These are phyloP conservation scores for Bombus turneri DNA, from an alignment of 1,140 invertebrate species.

Conservation along the genomic window DNA sequence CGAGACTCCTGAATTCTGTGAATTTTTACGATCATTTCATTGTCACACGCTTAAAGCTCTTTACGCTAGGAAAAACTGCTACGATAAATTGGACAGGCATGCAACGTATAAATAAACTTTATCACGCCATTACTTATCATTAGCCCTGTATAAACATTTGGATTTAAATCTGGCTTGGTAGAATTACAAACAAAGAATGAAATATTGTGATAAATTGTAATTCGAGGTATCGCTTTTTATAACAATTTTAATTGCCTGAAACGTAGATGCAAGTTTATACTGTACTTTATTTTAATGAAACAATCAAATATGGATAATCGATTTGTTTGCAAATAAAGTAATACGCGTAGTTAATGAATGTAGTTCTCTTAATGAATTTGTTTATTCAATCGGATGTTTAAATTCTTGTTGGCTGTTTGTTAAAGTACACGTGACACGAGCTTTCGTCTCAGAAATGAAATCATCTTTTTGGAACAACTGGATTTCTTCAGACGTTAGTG, in stretches of 20 bases:
- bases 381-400: too few species aligned
- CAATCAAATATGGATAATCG: neutral
- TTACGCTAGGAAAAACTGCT: neutral
- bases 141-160: neutral
- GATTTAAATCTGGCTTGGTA: neutral
- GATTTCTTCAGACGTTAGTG: too few species aligned
- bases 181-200: neutral
- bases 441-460: too few species aligned
- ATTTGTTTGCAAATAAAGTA: neutral
- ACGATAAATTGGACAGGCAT: neutral
- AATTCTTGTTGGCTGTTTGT: too few species aligned
- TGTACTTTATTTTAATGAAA: too few species aligned
- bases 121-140: neutral
- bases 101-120: neutral
- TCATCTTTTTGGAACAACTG: too few species aligned
- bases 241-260: neutral
- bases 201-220: neutral
- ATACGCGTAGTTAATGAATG: too few species aligned
- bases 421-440: too few species aligned
- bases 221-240: neutral
- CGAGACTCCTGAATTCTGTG: too few species aligned
- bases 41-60: neutral
- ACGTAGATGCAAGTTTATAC: neutral
- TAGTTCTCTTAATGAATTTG: too few species aligned
- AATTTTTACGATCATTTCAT: neutral